These are phyloP conservation scores for Heliconius congener DNA, from an alignment of 1,140 invertebrate genomes.

Conservation along the genomic window DNA sequence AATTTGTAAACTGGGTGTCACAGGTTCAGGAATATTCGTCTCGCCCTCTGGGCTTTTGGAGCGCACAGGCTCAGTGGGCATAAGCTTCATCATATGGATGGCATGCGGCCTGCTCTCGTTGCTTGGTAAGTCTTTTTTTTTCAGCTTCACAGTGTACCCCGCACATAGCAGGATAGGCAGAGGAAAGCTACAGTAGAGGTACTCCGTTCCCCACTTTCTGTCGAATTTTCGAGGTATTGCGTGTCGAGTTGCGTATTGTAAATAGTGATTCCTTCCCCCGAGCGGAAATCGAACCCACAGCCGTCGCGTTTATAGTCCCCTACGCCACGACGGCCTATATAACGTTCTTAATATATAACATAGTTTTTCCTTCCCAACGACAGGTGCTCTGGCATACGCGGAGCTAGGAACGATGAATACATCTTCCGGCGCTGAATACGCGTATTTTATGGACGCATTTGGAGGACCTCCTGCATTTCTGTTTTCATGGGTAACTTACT, in stretches of 20 bases:
- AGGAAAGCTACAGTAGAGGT: no score
- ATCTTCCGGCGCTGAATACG: slow-evolving; percentile 95
- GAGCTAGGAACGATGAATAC: slow-evolving; percentile 97
- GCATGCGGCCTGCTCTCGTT: slow-evolving; percentile 94
- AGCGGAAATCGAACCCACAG: no score
- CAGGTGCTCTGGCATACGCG: slow-evolving; percentile 94
- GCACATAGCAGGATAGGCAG: no score
- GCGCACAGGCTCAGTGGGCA: slow-evolving; percentile 95
- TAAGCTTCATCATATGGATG: slow-evolving; percentile 97
- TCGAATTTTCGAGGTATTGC: no score
- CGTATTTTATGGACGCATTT: slow-evolving; percentile 95
- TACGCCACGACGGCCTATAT: no score
- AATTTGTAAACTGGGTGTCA: slow-evolving; percentile 27
- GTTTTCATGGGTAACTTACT: slow-evolving; percentile 90
- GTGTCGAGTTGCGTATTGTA: no score
- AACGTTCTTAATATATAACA: slow-evolving; percentile 14
- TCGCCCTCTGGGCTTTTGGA: slow-evolving; percentile 96
- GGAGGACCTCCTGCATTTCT: slow-evolving; percentile 94
- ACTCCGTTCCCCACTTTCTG: no score
- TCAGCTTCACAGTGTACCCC: no score
- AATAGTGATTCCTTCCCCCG: no score
- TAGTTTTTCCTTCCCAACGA: not conserved
- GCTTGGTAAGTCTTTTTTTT: slow-evolving; percentile 84
- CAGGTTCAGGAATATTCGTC: slow-evolving; percentile 98
- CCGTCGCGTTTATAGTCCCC: no score